These are phyloP conservation scores for Neomonachus schauinslandi DNA, from an alignment of 2,113 vertebrate genomes.

Conservation along the genomic window DNA sequence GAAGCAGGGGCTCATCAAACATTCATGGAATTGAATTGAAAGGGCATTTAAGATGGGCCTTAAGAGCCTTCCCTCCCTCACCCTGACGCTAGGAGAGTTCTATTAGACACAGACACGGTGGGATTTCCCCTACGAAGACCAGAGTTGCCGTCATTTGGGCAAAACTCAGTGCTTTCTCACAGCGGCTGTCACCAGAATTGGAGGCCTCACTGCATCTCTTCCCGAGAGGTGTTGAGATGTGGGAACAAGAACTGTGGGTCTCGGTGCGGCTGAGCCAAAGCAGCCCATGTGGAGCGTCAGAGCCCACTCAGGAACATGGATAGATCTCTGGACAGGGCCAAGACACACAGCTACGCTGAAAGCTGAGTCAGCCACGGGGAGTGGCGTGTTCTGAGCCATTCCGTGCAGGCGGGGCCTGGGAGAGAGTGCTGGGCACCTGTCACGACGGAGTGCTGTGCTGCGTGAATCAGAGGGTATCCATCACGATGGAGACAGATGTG, in stretches of 20 bases:
- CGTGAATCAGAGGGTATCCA: background rate
- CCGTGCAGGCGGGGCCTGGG: background rate
- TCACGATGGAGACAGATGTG: background rate
- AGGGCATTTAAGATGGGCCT: background rate
- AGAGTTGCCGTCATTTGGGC: background rate
- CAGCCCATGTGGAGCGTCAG: rapidly evolving
- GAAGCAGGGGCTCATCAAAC: background rate
- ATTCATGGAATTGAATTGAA: background rate
- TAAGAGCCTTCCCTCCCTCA: background rate
- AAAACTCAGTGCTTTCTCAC: background rate
- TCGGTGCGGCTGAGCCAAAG: background rate
- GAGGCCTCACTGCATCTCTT: background rate
- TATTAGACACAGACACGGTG: background rate
- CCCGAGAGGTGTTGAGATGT: background rate
- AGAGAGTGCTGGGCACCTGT: background rate
- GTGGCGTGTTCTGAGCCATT: background rate
- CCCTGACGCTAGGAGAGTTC: background rate
- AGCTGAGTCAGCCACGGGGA: background rate
- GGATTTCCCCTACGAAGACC: background rate
- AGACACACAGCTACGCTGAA: background rate
- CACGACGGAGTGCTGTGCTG: background rate
- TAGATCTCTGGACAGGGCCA: background rate
- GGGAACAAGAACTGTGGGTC: background rate
- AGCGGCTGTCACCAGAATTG: background rate
- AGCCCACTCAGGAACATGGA: rapidly evolving